Base-by-base conservation (phyloP, 2,113 vertebrate species). In the Pituophis catenifer region DNA sequence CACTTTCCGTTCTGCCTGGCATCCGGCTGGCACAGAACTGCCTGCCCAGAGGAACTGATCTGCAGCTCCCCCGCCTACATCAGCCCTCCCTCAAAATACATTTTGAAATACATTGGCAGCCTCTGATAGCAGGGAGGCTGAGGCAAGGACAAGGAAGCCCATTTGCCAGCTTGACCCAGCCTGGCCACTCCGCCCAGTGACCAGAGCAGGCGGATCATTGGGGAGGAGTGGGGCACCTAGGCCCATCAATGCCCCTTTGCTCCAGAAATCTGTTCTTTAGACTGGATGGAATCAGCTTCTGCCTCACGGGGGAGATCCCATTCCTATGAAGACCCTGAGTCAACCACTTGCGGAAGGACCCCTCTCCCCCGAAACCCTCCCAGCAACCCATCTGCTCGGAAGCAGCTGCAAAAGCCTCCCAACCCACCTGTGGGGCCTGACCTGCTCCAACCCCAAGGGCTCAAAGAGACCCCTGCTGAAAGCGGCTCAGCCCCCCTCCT, bases 401-500 rank as follows among this genome's bases (percentile, higher is more conserved):
- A 75, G n/a, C 12, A 75, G 13, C 65, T 75, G n/a, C n/a, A 7
- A 75, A 33, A 33, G 65, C 4, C 65, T n/a, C 65, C n/a, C 65
- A 75, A 3, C 65, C 65, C n/a, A 5, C n/a, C 65, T 33, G 6
- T 48, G 65, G 65, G 65, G 65, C 2, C 65, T 33, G 4, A 15
- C 29, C 24, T 65, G 26, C 6, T 10, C 29, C 24, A 62, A 62
- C 52, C 8, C 15, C 17, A 17, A 26, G 6, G 3, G 3, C 8
- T 86, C n/a, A 15, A 15, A 8, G 48, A 88, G 87, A 23, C 21
- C 94, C 58, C 24, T 3, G 70, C 48, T 92, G 93, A 59, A 88
- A 88, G 89, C 92, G 59, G n/a, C 89, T 93, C 12, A 90, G 87
- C 9, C 24, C 3, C 91, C 92, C 75, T 94, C 48, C 96, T 92